A percentile compares a stretch with the other conserved stretches of the same genome.
Evolutionary conservation across 2,113 vertebrate species (phyloP).

Genomic region (Motacilla alba): DNA sequence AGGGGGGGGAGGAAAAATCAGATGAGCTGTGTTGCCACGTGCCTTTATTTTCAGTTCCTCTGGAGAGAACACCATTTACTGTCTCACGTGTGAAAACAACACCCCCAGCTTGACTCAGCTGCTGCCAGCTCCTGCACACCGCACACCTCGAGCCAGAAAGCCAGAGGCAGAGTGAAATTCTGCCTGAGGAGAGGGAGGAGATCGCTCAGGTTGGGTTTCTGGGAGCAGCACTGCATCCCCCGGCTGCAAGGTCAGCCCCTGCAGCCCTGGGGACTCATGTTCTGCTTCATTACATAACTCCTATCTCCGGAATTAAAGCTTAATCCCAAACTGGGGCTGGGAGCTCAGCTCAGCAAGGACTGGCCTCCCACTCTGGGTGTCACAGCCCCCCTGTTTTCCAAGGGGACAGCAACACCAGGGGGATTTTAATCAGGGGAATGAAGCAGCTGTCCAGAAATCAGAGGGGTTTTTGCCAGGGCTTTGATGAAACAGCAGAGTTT

Average conservation of each 20-base stretch:
- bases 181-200: not conserved
- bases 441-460: slow-evolving; percentile 48
- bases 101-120: not conserved
- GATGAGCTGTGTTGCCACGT: not conserved
- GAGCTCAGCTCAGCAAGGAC: not conserved
- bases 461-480: not conserved
- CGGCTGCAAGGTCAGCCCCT: not conserved
- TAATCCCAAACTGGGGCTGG: slow-evolving; percentile 7
- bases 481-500: slow-evolving; percentile 34
- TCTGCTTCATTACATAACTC: slow-evolving; percentile 13
- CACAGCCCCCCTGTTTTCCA: not conserved
- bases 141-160: not conserved
- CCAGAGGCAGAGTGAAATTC: not conserved
- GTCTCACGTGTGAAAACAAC: not conserved
- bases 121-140: not conserved
- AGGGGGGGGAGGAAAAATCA: no score
- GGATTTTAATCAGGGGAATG: slow-evolving; percentile 30
- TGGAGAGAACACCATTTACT: not conserved
- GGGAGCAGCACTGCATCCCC: not conserved
- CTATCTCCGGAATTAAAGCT: slow-evolving; percentile 35
- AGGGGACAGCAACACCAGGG: not conserved
- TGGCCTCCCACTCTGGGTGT: not conserved
- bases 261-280: not conserved
- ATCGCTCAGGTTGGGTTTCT: not conserved
- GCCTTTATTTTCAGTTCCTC: slow-evolving; percentile 1